A percentile compares a stretch with the other conserved stretches of the same genome.
These are phyloP conservation scores for Coluber constrictor DNA, from an alignment of 2,797 vertebrate species.

Conservation along the genomic window DNA sequence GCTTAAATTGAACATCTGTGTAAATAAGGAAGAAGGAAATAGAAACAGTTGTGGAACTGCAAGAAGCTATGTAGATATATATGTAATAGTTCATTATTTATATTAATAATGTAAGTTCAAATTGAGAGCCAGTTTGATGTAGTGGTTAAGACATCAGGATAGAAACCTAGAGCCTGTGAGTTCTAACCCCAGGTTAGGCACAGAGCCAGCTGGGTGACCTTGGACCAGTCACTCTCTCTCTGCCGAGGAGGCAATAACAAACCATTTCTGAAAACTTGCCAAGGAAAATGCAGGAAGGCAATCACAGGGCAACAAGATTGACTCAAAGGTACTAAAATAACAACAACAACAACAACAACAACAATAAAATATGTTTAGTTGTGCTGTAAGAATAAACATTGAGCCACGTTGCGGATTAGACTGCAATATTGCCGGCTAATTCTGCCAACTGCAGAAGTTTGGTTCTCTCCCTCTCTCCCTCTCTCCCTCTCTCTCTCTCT, in stretches of 20 bases:
- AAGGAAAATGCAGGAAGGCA: background rate
- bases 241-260: background rate
- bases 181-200: background rate
- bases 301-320: background rate
- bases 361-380: too few relatives aligned
- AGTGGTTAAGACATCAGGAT: background rate
- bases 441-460: background rate
- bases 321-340: background rate
- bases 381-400: background rate
- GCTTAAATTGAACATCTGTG: background rate
- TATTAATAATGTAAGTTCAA: background rate
- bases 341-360: too few relatives aligned
- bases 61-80: background rate
- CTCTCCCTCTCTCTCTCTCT: too few relatives aligned
- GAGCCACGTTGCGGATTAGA: background rate
- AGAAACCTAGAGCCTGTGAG: background rate
- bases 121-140: background rate
- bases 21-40: background rate
- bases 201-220: background rate
- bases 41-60: background rate
- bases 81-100: background rate
- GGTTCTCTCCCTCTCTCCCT: too few relatives aligned
- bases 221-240: background rate
- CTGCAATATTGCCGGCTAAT: background rate
- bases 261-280: background rate